phyloP scores from a whole-genome alignment of 2,888 invertebrate species.

The Pollenia amentaria region DNA sequence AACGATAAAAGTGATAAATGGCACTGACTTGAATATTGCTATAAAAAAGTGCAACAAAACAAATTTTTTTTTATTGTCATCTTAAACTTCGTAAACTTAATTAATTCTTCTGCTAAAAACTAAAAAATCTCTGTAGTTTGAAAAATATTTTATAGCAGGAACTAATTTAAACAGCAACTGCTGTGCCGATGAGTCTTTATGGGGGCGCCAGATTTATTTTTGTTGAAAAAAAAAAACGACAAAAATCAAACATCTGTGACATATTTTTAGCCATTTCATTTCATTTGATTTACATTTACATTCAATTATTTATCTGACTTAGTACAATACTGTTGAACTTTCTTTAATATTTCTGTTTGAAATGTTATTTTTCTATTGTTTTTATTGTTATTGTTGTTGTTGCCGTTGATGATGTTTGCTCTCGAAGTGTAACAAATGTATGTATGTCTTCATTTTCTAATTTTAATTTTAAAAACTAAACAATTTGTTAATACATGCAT shows the following conservation, averaged over 20 bases:
- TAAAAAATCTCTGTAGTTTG: neutral
- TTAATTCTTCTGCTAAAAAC: neutral
- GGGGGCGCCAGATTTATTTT: constrained; percentile 62
- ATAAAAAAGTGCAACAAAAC: too few species aligned
- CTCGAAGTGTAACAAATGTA: constrained; percentile 69
- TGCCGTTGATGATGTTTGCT: constrained; percentile 36
- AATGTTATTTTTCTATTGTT: constrained; percentile 4
- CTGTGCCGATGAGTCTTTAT: constrained; percentile 4
- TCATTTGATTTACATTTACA: neutral
- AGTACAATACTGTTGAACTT: constrained; percentile 57
- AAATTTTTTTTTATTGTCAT: too few species aligned
- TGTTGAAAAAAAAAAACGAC: constrained; percentile 1
- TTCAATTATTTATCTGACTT: constrained; percentile 39
- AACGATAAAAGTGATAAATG: too few species aligned
- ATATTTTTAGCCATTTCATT: constrained; percentile 39
- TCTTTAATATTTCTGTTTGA: constrained; percentile 55
- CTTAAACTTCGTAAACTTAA: too few species aligned
- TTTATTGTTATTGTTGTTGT: neutral
- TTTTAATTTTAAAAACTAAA: constrained; percentile 66
- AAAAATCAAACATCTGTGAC: constrained; percentile 62
- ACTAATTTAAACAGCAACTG: neutral
- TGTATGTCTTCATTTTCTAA: constrained; percentile 73
- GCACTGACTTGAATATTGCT: too few species aligned
- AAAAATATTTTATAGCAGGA: constrained; percentile 1
- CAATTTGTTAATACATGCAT: constrained; percentile 62